These are phyloP conservation scores for Seriola quinqueradiata DNA, from an alignment of 2,113 vertebrate species.

Conservation along the genomic window DNA sequence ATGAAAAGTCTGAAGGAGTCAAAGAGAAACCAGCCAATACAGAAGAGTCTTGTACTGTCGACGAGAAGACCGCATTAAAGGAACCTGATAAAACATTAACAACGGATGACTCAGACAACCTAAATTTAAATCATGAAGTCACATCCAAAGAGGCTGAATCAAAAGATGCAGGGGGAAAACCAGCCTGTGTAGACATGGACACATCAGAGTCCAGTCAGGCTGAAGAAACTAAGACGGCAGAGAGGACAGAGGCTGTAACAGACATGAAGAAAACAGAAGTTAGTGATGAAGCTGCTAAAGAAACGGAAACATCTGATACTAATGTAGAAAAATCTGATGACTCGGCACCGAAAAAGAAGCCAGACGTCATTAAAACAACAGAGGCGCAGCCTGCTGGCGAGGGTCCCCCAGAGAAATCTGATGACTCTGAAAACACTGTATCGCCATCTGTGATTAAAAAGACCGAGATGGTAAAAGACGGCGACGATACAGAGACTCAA, in stretches of 20 bases:
- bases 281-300: neutral
- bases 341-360: neutral
- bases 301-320: neutral
- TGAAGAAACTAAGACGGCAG: neutral
- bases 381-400: conserved; percentile 19
- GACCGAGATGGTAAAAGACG: conserved; percentile 5
- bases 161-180: conserved; percentile 10
- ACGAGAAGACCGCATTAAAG: neutral
- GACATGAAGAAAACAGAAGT: neutral
- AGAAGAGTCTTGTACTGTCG: neutral
- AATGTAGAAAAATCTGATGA: conserved; percentile 10
- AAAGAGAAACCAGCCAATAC: conserved; percentile 2
- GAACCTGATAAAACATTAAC: conserved; percentile 30
- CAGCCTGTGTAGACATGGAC: neutral
- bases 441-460: neutral
- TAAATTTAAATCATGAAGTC: conserved; percentile 13
- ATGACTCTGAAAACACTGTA: neutral
- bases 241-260: neutral
- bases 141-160: conserved; percentile 28
- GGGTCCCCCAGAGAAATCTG: conserved; percentile 18
- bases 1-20: conserved; percentile 3
- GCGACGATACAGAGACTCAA: neutral
- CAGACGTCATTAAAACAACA: conserved; percentile 11
- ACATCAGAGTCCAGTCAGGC: neutral
- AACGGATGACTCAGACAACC: conserved; percentile 10